Conservation (phyloP, 2,888 invertebrate species). For the Agrypnus murinus region DNA sequence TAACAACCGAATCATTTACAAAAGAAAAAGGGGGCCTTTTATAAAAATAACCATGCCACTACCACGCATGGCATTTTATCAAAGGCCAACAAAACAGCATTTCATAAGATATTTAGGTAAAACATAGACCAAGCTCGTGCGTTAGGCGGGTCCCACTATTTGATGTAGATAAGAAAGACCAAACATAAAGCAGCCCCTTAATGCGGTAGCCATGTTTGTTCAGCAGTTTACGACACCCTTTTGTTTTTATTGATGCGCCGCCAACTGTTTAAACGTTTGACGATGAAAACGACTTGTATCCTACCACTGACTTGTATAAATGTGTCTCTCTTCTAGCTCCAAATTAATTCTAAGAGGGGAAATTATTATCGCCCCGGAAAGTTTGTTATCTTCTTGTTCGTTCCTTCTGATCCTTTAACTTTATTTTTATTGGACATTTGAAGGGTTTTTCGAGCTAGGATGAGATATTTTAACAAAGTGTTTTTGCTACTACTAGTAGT, state of each 20-base stretch:
- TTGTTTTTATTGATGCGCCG: slow-evolving; percentile 56
- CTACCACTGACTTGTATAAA: slow-evolving; percentile 1
- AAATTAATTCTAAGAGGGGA: slow-evolving; percentile 14
- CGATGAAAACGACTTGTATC: slow-evolving; percentile 4
- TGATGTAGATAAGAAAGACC: slow-evolving; percentile 55
- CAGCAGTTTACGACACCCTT: slow-evolving; percentile 60
- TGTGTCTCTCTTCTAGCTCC: slow-evolving; percentile 23
- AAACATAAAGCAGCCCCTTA: slow-evolving; percentile 66
- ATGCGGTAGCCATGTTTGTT: slow-evolving; percentile 67
- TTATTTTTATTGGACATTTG: slow-evolving; percentile 16
- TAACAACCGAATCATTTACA: background rate
- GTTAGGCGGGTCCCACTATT: slow-evolving; percentile 51
- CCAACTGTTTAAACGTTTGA: slow-evolving; percentile 39
- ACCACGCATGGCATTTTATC: slow-evolving; percentile 17
- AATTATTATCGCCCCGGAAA: background rate
- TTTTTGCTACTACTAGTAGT: slow-evolving; percentile 13
- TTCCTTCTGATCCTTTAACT: background rate
- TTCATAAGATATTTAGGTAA: slow-evolving; percentile 40
- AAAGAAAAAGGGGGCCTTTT: background rate
- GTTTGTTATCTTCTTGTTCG: too few relatives aligned
- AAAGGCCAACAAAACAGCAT: background rate
- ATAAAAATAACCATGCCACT: background rate
- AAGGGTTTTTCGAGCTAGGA: background rate
- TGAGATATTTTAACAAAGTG: background rate
- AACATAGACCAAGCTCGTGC: slow-evolving; percentile 42